Evolutionary conservation across 2,797 vertebrate genomes (phyloP).

Genomic region (Zonotrichia albicollis): DNA sequence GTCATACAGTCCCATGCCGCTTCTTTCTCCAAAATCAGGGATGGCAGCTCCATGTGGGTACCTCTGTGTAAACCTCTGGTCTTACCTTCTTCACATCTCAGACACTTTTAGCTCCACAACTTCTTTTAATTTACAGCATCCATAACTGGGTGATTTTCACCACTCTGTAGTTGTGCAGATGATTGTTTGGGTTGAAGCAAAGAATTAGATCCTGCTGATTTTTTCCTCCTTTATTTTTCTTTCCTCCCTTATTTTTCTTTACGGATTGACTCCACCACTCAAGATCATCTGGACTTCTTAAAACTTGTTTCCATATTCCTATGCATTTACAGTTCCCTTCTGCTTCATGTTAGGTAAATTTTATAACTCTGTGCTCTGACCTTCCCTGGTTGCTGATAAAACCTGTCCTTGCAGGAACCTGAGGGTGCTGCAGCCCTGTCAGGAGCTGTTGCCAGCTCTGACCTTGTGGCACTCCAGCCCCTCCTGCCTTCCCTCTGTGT

Average conservation of each 20-base stretch:
- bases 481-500: neutral
- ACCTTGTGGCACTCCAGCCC: neutral
- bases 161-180: neutral
- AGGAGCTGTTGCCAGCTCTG: neutral
- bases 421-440: neutral
- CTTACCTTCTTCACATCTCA: neutral
- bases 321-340: neutral
- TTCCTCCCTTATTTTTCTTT: neutral
- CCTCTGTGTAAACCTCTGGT: neutral
- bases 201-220: neutral
- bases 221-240: neutral
- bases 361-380: neutral
- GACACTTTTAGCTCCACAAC: neutral
- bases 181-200: neutral
- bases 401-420: neutral
- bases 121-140: neutral
- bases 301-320: neutral
- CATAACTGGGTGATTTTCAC: neutral
- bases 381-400: neutral
- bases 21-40: neutral
- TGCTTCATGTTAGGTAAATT: neutral
- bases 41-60: rapidly evolving
- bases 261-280: neutral
- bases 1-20: neutral
- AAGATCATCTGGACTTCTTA: neutral